Conservation (phyloP, 2,888 invertebrate species). For the Parapristionchus giblindavisi region DNA sequence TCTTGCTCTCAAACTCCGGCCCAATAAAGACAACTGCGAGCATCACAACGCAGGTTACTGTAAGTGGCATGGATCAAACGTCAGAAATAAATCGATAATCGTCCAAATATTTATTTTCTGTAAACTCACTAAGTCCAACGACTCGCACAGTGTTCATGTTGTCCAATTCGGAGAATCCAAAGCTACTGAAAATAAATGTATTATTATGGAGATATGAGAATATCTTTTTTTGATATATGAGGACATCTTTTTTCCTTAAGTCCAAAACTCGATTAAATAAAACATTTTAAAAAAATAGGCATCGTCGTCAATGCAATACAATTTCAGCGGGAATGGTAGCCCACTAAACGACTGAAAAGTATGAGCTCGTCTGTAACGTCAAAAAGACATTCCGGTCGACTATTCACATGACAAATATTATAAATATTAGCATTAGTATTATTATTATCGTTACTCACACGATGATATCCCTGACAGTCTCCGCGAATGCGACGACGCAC, state of each 20-base stretch:
- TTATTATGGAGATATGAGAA: no score
- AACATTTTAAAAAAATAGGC: no score
- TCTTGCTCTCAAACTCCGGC: slow-evolving; percentile 96
- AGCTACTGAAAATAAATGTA: not conserved
- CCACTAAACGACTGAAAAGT: no score
- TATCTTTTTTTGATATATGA: no score
- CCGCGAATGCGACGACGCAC: slow-evolving; percentile 97
- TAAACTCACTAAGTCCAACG: slow-evolving; percentile 61
- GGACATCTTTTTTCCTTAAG: no score
- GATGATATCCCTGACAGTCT: slow-evolving; percentile 70
- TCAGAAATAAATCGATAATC: not conserved
- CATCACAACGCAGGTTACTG: slow-evolving; percentile 80
- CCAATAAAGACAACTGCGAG: slow-evolving; percentile 88
- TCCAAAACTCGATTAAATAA: no score
- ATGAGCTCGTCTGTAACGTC: no score
- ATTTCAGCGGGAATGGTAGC: no score
- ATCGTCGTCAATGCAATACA: no score
- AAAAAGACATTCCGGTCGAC: no score
- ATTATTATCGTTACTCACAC: slow-evolving; percentile 2
- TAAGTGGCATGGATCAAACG: slow-evolving; percentile 22
- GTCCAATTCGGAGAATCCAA: slow-evolving; percentile 39
- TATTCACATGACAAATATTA: no score
- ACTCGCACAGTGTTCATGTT: slow-evolving; percentile 64
- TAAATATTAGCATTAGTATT: not conserved
- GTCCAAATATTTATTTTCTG: not conserved